These are phyloP conservation scores for Masticophis lateralis DNA, from an alignment of 2,797 vertebrate species.

Conservation along the genomic window DNA sequence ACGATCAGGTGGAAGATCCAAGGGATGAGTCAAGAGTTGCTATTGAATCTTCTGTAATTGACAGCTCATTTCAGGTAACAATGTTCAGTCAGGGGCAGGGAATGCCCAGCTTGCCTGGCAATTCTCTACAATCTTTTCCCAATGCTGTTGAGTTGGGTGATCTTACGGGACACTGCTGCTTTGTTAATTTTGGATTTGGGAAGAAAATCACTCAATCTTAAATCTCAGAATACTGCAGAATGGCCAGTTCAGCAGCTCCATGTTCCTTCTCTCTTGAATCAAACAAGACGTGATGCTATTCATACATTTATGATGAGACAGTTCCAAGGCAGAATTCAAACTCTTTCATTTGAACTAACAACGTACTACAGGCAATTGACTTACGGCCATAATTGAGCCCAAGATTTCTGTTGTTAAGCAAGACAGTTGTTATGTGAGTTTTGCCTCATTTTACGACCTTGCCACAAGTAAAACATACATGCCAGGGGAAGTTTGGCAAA, in stretches of 20 bases:
- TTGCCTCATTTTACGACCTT: background rate
- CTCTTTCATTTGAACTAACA: background rate
- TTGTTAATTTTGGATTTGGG: background rate
- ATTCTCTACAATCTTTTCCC: background rate
- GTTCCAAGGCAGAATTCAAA: background rate
- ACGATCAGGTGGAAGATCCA: background rate
- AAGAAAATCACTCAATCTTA: background rate
- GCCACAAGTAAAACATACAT: background rate
- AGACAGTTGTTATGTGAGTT: background rate
- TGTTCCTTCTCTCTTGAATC: background rate
- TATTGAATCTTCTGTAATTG: slow-evolving; percentile 26
- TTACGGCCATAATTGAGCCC: background rate
- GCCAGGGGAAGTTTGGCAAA: background rate
- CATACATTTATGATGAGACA: background rate
- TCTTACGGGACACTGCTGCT: background rate
- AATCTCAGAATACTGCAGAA: background rate
- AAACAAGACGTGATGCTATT: background rate
- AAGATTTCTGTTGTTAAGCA: background rate
- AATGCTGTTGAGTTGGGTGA: background rate
- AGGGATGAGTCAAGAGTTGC: background rate
- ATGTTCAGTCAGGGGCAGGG: background rate
- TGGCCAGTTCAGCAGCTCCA: background rate
- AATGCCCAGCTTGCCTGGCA: slow-evolving; percentile 6
- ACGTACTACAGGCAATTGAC: background rate
- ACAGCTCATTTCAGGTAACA: slow-evolving; percentile 12